Conservation (phyloP, 2,797 vertebrate genomes). For the Periophthalmus magnuspinnatus region DNA sequence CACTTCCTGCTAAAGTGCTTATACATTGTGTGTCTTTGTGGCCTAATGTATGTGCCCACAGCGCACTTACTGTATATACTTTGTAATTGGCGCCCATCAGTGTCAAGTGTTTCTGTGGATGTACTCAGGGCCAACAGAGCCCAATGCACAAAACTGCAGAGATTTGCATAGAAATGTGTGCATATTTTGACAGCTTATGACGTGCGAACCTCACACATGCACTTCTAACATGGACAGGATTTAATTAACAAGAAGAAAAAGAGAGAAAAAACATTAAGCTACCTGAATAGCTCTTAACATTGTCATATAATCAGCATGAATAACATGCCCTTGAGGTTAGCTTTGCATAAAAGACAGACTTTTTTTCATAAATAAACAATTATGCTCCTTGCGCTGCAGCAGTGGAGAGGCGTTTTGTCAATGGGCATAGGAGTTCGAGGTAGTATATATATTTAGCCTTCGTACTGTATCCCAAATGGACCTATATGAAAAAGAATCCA, state of each 20-base stretch:
- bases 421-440: too few species aligned
- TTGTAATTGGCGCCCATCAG: slow-evolving; percentile 66
- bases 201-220: slow-evolving; percentile 13
- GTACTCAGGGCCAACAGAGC: slow-evolving; percentile 31
- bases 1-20: slow-evolving; percentile 64
- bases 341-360: not conserved
- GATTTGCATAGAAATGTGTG: slow-evolving; percentile 28
- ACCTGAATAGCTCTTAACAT: not conserved
- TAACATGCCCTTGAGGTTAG: not conserved
- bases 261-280: slow-evolving; percentile 4
- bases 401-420: too few species aligned
- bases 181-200: slow-evolving; percentile 4
- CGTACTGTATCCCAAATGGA: too few species aligned
- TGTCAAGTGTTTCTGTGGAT: slow-evolving; percentile 59
- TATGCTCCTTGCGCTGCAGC: not conserved
- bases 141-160: slow-evolving; percentile 23
- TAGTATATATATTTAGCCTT: too few species aligned
- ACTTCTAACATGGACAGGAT: not conserved
- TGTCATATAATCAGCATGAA: not conserved
- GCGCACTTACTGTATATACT: slow-evolving; percentile 42
- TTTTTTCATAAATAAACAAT: not conserved
- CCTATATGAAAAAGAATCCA: too few species aligned
- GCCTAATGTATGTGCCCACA: slow-evolving; percentile 59
- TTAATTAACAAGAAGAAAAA: slow-evolving; percentile 9
- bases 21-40: slow-evolving; percentile 54